A percentile compares a stretch with the other conserved stretches of the same genome.
phyloP scores from a whole-genome alignment of 2,888 invertebrate genomes.

The Phyto melanocephala region DNA sequence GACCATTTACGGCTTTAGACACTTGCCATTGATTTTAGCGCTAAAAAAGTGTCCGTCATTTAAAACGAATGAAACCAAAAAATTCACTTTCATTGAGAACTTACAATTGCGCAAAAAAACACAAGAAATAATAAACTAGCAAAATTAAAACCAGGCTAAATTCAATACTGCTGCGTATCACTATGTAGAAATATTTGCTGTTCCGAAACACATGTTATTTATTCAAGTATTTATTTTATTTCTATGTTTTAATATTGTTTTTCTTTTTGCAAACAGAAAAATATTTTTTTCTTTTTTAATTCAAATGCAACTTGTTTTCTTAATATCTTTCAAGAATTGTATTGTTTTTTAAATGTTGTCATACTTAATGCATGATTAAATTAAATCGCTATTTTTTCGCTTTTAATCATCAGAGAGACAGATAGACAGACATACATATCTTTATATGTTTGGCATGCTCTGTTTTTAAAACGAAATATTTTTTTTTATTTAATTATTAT shows the following conservation, averaged over 20 bases:
- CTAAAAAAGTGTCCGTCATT: background rate
- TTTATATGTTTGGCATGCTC: background rate
- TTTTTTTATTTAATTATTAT: slow-evolving; percentile 22
- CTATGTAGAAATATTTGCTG: slow-evolving; percentile 20
- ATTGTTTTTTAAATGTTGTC: slow-evolving; percentile 46
- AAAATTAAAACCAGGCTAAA: slow-evolving; percentile 25
- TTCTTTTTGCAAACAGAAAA: too few species aligned
- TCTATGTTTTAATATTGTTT: slow-evolving; percentile 9
- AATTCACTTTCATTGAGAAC: slow-evolving; percentile 47
- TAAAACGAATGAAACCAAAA: background rate
- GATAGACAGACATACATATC: too few species aligned
- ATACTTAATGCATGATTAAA: slow-evolving; percentile 59
- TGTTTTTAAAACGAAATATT: background rate
- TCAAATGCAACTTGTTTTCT: slow-evolving; percentile 24
- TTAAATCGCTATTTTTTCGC: slow-evolving; percentile 8
- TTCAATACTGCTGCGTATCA: background rate
- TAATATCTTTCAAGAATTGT: background rate
- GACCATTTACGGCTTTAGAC: background rate
- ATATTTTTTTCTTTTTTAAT: background rate
- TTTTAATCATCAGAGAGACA: too few species aligned
- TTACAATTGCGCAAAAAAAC: background rate
- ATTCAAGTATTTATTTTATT: background rate
- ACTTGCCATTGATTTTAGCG: background rate
- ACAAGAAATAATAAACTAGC: background rate
- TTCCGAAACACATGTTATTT: background rate